A percentile compares a stretch with the other conserved stretches of the same genome.
These are phyloP conservation scores for Micromussa lordhowensis DNA, from an alignment of 92 coral and sea anemone genomes.

Conservation along the genomic window DNA sequence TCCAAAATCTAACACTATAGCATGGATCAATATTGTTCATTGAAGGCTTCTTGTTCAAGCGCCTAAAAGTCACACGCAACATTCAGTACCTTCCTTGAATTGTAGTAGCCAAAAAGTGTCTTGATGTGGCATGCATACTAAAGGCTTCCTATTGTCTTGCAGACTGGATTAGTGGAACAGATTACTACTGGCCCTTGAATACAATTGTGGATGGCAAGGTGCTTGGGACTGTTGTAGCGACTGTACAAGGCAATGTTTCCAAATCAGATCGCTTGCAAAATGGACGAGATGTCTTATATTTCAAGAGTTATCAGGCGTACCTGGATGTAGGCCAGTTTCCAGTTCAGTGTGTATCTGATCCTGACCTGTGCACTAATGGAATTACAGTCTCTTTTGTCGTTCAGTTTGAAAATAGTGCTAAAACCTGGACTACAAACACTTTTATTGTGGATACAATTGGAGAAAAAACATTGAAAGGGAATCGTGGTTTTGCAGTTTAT, in stretches of 20 bases:
- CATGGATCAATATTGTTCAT: too few relatives aligned
- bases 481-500: slow-evolving; percentile 86
- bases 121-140: too few relatives aligned
- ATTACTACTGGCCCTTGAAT: slow-evolving; percentile 92
- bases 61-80: too few relatives aligned
- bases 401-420: slow-evolving; percentile 73
- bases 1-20: too few relatives aligned
- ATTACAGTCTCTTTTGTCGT: slow-evolving; percentile 79
- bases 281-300: slow-evolving; percentile 63
- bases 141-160: not conserved
- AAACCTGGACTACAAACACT: slow-evolving; percentile 71
- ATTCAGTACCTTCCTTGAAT: too few relatives aligned
- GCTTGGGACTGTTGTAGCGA: slow-evolving; percentile 78
- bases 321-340: slow-evolving; percentile 62
- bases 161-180: slow-evolving; percentile 96
- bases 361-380: slow-evolving; percentile 73
- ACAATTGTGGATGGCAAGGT: slow-evolving; percentile 62
- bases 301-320: slow-evolving; percentile 64
- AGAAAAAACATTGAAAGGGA: slow-evolving; percentile 34
- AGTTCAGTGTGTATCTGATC: slow-evolving; percentile 72
- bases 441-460: slow-evolving; percentile 82
- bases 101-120: too few relatives aligned
- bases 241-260: slow-evolving; percentile 72
- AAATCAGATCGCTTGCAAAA: slow-evolving; percentile 58
- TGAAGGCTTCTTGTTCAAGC: too few relatives aligned